phyloP scores from a whole-genome alignment of 2,797 vertebrate species.

The Orestias chungarensis region DNA sequence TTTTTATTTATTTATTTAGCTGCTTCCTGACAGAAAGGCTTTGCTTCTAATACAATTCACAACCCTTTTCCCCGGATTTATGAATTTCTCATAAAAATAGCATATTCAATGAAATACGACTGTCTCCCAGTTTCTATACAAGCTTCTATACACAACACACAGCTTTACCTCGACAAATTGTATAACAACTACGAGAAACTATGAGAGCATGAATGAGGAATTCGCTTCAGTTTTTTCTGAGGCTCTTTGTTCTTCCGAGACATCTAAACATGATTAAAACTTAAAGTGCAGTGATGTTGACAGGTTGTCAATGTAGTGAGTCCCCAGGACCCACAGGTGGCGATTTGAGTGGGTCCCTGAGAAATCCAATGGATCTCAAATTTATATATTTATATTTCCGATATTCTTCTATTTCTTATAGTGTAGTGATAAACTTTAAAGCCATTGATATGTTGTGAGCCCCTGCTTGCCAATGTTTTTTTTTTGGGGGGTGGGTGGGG shows the following conservation, averaged over 20 bases:
- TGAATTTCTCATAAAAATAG: neutral
- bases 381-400: no score
- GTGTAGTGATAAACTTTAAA: no score
- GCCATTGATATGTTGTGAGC: no score
- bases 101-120: neutral
- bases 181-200: constrained; percentile 20
- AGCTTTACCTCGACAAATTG: neutral
- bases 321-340: no score
- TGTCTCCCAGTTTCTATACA: neutral
- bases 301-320: no score
- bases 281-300: no score
- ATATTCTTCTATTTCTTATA: no score
- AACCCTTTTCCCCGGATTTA: neutral
- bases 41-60: neutral
- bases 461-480: no score
- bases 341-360: no score
- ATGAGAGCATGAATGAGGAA: constrained; percentile 2
- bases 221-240: neutral
- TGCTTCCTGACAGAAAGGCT: neutral
- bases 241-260: neutral
- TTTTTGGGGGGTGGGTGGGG: no score
- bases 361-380: no score
- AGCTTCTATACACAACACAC: neutral
- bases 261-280: neutral
- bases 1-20: neutral